These are phyloP conservation scores for Lysiphlebus fabarum DNA, from an alignment of 1,140 invertebrate species.

Conservation along the genomic window DNA sequence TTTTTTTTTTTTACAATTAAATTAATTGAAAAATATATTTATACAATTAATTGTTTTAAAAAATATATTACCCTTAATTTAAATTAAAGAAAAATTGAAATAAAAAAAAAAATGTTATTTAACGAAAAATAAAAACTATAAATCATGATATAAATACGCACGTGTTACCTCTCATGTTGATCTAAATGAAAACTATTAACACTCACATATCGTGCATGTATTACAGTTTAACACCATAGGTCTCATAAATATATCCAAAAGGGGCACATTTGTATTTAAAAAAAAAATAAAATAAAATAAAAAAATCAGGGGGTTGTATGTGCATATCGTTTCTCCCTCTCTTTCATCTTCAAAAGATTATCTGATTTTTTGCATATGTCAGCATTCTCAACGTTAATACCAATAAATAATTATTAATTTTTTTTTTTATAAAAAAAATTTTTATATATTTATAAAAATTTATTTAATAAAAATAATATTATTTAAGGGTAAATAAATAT, in stretches of 20 bases:
- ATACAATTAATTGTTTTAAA: not conserved
- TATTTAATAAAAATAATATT: no score
- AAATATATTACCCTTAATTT: not conserved
- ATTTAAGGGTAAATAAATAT: no score
- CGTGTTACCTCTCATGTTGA: slow-evolving; percentile 26
- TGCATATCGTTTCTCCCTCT: not conserved
- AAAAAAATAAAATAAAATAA: not conserved
- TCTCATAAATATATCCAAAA: slow-evolving; percentile 16
- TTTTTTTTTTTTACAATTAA: no score
- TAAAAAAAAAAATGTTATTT: not conserved
- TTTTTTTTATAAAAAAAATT: no score
- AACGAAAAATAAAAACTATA: slow-evolving; percentile 20
- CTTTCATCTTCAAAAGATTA: slow-evolving; percentile 5
- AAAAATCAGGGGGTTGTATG: not conserved
- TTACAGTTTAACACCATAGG: not conserved
- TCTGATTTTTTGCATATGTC: slow-evolving; percentile 24
- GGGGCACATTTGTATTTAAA: not conserved
- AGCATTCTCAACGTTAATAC: slow-evolving; percentile 20
- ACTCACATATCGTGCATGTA: slow-evolving; percentile 10
- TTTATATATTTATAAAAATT: no score
- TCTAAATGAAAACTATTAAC: slow-evolving; percentile 29
- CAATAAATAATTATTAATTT: no score
- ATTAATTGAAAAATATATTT: no score
- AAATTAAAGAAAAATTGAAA: slow-evolving; percentile 2
- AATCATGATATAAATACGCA: slow-evolving; percentile 28